Conservation (phyloP, 2,113 vertebrate genomes). For the Rhegmatorhina hoffmannsi region DNA sequence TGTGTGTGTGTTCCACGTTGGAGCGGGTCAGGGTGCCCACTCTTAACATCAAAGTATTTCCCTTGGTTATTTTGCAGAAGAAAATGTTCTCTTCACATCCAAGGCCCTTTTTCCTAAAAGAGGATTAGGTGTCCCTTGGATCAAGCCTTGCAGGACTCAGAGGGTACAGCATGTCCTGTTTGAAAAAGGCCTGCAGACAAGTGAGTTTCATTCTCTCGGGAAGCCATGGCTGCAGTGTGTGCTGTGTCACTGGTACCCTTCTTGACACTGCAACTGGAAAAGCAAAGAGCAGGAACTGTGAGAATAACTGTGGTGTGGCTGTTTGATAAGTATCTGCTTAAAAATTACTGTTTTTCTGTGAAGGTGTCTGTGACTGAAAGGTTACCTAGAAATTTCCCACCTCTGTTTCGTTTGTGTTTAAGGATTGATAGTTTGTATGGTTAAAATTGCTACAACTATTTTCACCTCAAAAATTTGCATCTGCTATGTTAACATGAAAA, state of each 20-base stretch:
- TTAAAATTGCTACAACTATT: background rate
- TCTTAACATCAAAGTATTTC: background rate
- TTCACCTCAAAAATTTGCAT: slow-evolving; percentile 21
- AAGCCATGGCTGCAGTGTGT: rapidly evolving
- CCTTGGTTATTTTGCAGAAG: background rate
- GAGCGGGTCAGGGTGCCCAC: background rate
- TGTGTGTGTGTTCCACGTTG: background rate
- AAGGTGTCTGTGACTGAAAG: background rate
- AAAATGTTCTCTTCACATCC: background rate
- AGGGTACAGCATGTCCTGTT: background rate
- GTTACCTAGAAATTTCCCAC: background rate
- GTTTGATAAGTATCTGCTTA: background rate
- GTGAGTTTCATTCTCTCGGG: background rate
- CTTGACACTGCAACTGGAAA: background rate
- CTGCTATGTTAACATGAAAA: background rate
- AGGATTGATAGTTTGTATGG: background rate
- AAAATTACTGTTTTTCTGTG: background rate
- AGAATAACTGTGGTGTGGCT: background rate
- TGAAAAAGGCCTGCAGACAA: background rate
- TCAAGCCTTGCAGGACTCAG: background rate
- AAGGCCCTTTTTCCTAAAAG: background rate
- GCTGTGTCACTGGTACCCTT: background rate
- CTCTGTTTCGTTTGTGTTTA: background rate
- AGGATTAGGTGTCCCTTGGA: background rate
- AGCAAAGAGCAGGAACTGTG: background rate